A percentile compares a stretch with the other conserved stretches of the same genome.
Evolutionary conservation across 92 coral and sea anemone species (phyloP).

Genomic region (Zoanthus sansibaricus): DNA sequence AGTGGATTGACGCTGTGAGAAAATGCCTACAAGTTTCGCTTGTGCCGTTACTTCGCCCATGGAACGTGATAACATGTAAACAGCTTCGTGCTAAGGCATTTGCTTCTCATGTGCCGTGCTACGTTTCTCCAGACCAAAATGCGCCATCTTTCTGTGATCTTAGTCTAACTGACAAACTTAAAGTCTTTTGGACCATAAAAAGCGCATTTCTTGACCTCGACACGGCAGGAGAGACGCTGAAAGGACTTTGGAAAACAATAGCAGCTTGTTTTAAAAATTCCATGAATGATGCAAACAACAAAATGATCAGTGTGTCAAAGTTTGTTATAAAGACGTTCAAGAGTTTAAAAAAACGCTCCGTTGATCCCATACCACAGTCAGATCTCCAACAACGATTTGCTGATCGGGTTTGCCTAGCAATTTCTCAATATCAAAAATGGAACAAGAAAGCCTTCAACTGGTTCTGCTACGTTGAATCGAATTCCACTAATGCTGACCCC

Average conservation of each 20-base stretch:
- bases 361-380: neutral
- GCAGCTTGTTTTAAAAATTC: slow-evolving; percentile 11
- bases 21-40: slow-evolving; percentile 77
- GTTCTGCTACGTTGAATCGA: neutral
- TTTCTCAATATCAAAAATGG: neutral
- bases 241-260: slow-evolving; percentile 74
- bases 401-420: slow-evolving; percentile 13
- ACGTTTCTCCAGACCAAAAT: slow-evolving; percentile 60
- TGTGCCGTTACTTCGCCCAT: slow-evolving; percentile 52
- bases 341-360: slow-evolving; percentile 43
- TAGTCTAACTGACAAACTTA: slow-evolving; percentile 37
- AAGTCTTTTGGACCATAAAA: slow-evolving; percentile 74
- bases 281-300: neutral
- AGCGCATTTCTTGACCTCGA: slow-evolving; percentile 52
- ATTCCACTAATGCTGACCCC: neutral
- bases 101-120: slow-evolving; percentile 64
- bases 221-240: slow-evolving; percentile 66
- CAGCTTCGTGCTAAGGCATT: slow-evolving; percentile 60
- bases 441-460: neutral
- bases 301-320: slow-evolving; percentile 41
- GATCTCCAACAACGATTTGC: slow-evolving; percentile 23
- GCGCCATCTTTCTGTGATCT: slow-evolving; percentile 73
- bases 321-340: slow-evolving; percentile 30
- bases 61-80: slow-evolving; percentile 52
- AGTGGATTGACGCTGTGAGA: slow-evolving; percentile 67